phyloP scores from a whole-genome alignment of 2,888 invertebrate genomes.

The Plagodis dolabraria region DNA sequence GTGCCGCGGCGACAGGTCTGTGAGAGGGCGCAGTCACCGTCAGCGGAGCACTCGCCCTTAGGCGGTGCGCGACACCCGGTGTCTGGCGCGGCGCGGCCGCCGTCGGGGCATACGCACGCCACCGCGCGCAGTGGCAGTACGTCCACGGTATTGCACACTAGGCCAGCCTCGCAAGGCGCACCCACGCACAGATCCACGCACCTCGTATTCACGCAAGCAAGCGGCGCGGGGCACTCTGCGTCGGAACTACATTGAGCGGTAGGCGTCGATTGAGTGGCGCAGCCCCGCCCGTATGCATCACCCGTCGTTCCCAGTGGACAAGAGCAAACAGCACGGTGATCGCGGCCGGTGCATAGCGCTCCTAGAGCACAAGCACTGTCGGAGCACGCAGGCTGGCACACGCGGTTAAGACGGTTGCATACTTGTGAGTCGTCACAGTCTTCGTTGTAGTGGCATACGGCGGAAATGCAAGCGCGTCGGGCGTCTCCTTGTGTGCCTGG shows the following conservation, averaged over 20 bases:
- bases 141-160: constrained; percentile 91
- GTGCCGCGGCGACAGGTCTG: constrained; percentile 91
- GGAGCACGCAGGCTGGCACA: constrained; percentile 93
- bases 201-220: constrained; percentile 90
- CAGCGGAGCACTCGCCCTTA: constrained; percentile 87
- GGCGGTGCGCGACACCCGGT: constrained; percentile 88
- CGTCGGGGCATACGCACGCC: constrained; percentile 94
- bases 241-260: constrained; percentile 89
- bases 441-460: constrained; percentile 94
- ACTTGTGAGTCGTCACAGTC: constrained; percentile 94
- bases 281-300: constrained; percentile 89
- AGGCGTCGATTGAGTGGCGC: constrained; percentile 49
- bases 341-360: constrained; percentile 90
- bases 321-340: constrained; percentile 91
- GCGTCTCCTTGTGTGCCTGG: constrained; percentile 94
- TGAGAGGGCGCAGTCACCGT: constrained; percentile 90
- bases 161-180: constrained; percentile 90
- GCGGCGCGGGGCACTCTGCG: constrained; percentile 89
- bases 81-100: constrained; percentile 89
- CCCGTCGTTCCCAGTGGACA: constrained; percentile 91
- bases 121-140: constrained; percentile 92
- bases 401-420: constrained; percentile 92
- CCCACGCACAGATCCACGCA: constrained; percentile 92
- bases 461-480: constrained; percentile 91
- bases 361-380: constrained; percentile 92